phyloP scores from a whole-genome alignment of 2,888 invertebrate species.

The Rhagonycha fulva region DNA sequence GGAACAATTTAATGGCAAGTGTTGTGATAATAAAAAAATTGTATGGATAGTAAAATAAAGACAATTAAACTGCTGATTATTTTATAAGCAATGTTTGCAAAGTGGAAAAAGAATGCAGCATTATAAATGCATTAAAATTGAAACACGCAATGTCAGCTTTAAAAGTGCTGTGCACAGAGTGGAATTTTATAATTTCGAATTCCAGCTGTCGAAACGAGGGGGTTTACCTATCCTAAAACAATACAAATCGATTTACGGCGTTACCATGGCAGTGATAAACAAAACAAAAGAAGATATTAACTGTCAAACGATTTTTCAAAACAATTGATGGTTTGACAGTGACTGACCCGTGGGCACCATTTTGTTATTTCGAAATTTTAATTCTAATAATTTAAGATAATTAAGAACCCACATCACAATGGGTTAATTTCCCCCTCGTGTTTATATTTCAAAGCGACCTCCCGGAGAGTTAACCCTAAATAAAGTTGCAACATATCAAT shows the following conservation, averaged over 20 bases:
- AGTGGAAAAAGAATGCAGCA: background rate
- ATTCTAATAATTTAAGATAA: background rate
- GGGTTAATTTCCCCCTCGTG: background rate
- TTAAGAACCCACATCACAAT: background rate
- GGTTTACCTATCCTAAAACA: no score
- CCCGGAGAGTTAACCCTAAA: background rate
- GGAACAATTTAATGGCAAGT: no score
- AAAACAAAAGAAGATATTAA: background rate
- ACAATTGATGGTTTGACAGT: background rate
- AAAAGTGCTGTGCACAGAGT: background rate
- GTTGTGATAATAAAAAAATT: no score
- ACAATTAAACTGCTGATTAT: background rate
- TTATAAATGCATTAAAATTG: background rate
- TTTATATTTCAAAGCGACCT: background rate
- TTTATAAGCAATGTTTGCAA: background rate
- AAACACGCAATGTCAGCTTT: background rate
- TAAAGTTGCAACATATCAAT: background rate
- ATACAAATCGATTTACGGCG: background rate
- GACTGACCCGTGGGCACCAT: background rate
- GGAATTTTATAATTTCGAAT: background rate
- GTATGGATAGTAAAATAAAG: background rate
- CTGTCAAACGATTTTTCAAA: background rate
- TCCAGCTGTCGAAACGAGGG: background rate
- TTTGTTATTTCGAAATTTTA: background rate
- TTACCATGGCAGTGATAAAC: background rate